Percentiles rank a stretch among this genome's conserved stretches.
Evolutionary conservation across 1,140 invertebrate genomes (phyloP).

Genomic region (Aphelenchoides avenae): DNA sequence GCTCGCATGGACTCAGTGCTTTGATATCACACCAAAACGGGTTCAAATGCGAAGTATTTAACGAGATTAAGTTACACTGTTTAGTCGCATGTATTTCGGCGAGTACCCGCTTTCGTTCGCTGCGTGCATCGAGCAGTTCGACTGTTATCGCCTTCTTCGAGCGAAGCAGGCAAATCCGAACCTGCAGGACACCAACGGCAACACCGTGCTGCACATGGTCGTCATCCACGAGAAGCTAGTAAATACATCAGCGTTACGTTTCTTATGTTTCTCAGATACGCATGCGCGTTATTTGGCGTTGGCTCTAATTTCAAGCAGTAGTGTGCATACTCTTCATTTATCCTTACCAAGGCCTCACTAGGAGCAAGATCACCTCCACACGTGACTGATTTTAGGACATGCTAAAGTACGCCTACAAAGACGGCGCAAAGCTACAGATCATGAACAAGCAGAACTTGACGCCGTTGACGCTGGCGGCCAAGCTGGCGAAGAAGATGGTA

Average conservation of each 20-base stretch:
- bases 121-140: slow-evolving; percentile 90
- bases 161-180: slow-evolving; percentile 88
- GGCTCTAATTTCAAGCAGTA: too few relatives aligned
- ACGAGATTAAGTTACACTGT: too few relatives aligned
- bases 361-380: too few relatives aligned
- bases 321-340: too few relatives aligned
- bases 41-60: too few relatives aligned
- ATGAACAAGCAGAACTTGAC: slow-evolving; percentile 81
- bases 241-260: too few relatives aligned
- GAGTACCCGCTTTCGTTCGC: slow-evolving; percentile 94
- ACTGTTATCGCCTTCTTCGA: slow-evolving; percentile 86
- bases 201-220: slow-evolving; percentile 90
- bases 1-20: too few relatives aligned
- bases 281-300: too few relatives aligned
- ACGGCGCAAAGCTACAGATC: slow-evolving; percentile 81
- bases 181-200: slow-evolving; percentile 92
- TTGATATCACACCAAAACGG: too few relatives aligned
- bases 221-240: slow-evolving; percentile 89
- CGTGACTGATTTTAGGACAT: slow-evolving; percentile 67
- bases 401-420: slow-evolving; percentile 88
- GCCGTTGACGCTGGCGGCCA: slow-evolving; percentile 85
- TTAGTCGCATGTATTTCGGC: slow-evolving; percentile 91
- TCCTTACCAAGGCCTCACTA: too few relatives aligned
- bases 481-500: slow-evolving; percentile 72
- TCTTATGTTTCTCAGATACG: too few relatives aligned